Percentiles rank a stretch among this genome's conserved stretches.
Conservation (phyloP, 2,797 vertebrate genomes). For the Sebastes cheni region DNA sequence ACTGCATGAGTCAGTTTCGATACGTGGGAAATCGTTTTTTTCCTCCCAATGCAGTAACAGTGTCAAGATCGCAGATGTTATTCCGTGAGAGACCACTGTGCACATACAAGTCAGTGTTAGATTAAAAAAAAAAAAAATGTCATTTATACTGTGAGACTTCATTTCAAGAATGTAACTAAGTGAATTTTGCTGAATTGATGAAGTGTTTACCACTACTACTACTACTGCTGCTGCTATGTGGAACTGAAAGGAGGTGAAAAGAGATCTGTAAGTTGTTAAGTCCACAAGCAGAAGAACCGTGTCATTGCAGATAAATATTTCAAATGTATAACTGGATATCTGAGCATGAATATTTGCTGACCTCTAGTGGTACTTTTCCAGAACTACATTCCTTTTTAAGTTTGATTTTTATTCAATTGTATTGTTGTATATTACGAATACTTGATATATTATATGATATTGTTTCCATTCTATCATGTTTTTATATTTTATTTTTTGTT, state of each 20-base stretch:
- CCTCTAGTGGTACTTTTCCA: conserved; percentile 79
- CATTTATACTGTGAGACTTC: conserved; percentile 77
- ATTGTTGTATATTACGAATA: conserved; percentile 73
- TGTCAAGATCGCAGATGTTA: conserved; percentile 53
- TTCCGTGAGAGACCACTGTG: conserved; percentile 68
- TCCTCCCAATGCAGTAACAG: conserved; percentile 58
- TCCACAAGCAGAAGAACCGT: conserved; percentile 57
- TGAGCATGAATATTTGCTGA: conserved; percentile 84
- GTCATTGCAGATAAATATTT: conserved; percentile 59
- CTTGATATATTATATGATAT: conserved; percentile 71
- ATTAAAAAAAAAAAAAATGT: conserved; percentile 23
- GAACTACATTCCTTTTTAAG: conserved; percentile 81
- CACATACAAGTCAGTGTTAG: conserved; percentile 69
- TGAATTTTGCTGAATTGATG: conserved; percentile 48
- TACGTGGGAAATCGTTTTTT: conserved; percentile 30
- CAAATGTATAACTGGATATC: conserved; percentile 72
- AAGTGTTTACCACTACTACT: conserved; percentile 51
- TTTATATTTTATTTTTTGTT: conserved; percentile 60
- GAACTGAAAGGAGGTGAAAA: conserved; percentile 30
- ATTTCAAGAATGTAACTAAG: conserved; percentile 75
- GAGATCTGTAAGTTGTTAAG: conserved; percentile 14
- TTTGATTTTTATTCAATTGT: conserved; percentile 70
- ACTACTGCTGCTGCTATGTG: conserved; percentile 71
- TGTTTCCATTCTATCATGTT: conserved; percentile 64
- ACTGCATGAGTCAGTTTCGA: conserved; percentile 65